Base-by-base conservation (phyloP, 2,113 vertebrate species). In the Addax nasomaculatus region DNA sequence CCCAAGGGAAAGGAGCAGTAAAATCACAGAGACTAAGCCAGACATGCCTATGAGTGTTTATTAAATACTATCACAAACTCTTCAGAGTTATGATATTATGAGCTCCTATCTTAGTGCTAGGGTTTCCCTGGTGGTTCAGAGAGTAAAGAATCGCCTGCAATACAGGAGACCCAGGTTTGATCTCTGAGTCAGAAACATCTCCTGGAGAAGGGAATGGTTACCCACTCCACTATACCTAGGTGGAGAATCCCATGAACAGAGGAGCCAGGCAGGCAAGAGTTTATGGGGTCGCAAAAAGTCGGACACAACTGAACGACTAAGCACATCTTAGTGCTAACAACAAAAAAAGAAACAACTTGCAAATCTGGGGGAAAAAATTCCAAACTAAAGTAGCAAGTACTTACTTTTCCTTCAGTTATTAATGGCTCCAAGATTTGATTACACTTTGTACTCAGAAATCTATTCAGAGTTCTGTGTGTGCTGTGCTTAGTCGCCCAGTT, bases 261-360 rank as follows among this genome's bases (percentile, higher is more conserved):
- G 23, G 6, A 76, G 70, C 11, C 23, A 76, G 70, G 36, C 23
- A 43, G 70, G 12, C 36, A 76, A 73, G 21, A 43, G 23, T 76
- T 39, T 14, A 76, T 27, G 36, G 70, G 36, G 39, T 76, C 12
- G 0, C 70, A 76, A 43, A 43, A 76, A 76, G 36, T 27, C 2
- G 0, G 36, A 76, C 36, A 43, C 23, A 76, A 14, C 70, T 76
- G 21, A 76, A 23, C 0, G 0, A 76, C 70, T 76, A 76, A 27
- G 6, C 39, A 76, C 36, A 53, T 23, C 70, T 96, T 47, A 83
- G 43, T 55, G 58, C 6, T 76, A 89, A 93, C 5, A 79, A 79
- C 39, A 3, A 93, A 93, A 93, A 96, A 84, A 85, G 16, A 89
- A 94, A 96, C n/a, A 96, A 90, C 53, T 64, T 87, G 79, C 39